These are phyloP conservation scores for Fragum whitleyi DNA, from an alignment of 2,888 invertebrate genomes.

Conservation along the genomic window DNA sequence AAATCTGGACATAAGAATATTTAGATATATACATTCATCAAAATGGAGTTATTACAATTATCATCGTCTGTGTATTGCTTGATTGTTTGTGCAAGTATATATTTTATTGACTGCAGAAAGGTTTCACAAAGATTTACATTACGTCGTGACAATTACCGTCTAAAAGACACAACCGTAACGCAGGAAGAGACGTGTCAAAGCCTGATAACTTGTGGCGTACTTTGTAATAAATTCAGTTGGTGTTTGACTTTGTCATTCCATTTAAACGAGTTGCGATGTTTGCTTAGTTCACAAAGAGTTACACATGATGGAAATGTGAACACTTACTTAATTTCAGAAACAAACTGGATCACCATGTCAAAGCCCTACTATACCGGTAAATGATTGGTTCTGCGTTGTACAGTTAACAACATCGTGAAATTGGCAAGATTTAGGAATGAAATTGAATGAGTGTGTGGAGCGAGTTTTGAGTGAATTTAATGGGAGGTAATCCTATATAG, in stretches of 20 bases:
- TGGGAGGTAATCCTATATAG: too few species aligned
- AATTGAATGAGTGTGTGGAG: too few species aligned
- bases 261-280: not conserved
- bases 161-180: not conserved
- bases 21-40: too few species aligned
- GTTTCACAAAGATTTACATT: slow-evolving; percentile 1
- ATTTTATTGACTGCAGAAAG: too few species aligned
- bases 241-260: not conserved
- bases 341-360: not conserved
- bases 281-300: not conserved
- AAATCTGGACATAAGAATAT: too few species aligned
- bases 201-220: not conserved
- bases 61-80: too few species aligned
- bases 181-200: not conserved
- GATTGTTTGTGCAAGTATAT: too few species aligned
- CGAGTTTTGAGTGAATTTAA: too few species aligned
- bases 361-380: not conserved
- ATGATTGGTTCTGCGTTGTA: too few species aligned
- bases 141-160: not conserved
- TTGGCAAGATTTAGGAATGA: too few species aligned
- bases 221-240: not conserved
- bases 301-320: not conserved
- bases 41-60: too few species aligned
- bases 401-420: too few species aligned
- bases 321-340: not conserved